Evolutionary conservation across 2,888 invertebrate species (phyloP), one percentile per base, ranked within the genome.

Genomic region (Agapostemon virescens): DNA sequence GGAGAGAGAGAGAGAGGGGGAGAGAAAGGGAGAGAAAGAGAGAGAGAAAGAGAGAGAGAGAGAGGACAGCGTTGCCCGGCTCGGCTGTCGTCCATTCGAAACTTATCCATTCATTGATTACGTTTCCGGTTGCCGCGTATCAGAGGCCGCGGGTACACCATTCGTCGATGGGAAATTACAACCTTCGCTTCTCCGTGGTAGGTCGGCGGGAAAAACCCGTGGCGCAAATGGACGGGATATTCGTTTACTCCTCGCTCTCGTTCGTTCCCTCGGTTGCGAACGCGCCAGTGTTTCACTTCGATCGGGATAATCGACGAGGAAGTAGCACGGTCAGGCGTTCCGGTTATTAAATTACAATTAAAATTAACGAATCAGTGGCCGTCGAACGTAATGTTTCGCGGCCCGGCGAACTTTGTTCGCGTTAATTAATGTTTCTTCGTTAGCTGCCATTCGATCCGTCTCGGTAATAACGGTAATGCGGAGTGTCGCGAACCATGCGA

Each of bases 51-150:
- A 3, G 45, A n/a, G 1, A 2, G 49, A n/a, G n/a, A 49, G 49
- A n/a, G 80, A 77, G 84, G 80, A 79, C 83, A 83, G 77, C 71
- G 68, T 69, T 82, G 82, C 77, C 74, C 81, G 63, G 71, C 77
- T 61, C 73, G 49, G 49, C 77, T 69, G 76, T 77, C 78, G 77
- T 73, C 20, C 85, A 78, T 78, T 85, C 72, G 83, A 72, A 77
- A 79, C 84, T 84, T 85, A 82, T 77, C 77, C 82, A 77, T 83
- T 83, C 79, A 74, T 76, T 77, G 84, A 85, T 85, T 84, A 81
- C 71, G 72, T 83, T 79, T 82, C 76, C 76, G 69, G 66, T 72
- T 70, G 68, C 72, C 69, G 49, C 77, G 36, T 58, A 40, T 26
- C 74, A 38, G 69, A 45, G 71, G 49, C 42, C 52, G 23, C n/a